Base-by-base conservation (phyloP, 2,113 vertebrate species). In the Psilopsiagon aymara region DNA sequence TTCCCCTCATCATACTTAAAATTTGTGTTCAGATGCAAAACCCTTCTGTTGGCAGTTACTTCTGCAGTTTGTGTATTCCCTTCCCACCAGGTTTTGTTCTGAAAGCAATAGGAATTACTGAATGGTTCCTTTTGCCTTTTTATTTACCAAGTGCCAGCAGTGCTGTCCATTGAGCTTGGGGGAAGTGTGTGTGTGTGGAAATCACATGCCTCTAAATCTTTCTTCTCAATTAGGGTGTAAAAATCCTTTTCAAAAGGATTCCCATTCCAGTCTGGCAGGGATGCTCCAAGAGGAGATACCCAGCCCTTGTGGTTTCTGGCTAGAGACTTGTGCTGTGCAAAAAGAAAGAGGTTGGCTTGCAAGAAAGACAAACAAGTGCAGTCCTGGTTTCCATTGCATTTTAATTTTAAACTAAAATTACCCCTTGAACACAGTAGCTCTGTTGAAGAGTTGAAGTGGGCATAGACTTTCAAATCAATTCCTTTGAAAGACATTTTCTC, bases 131-230 rank as follows among this genome's bases (percentile, higher is more conserved):
- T 91, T 91, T 92, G 86, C 91, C 49, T 78, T 87, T 83, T 94
- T 91, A 80, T 96, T 96, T 82, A 92, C 28, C 33, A 16, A 94
- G 94, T 87, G 95, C 92, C 95, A 96, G 73, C 92, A 92, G 86
- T 7, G 52, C 82, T 88, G 39, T 43, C 57, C 47, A 33, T 37
- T 66, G 82, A 93, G 77, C 88, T 70, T 76, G 55, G 21, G 73
- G 68, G 25, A 94, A 90, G 49, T 28, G 44, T 9, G 2, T 29
- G 35, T 59, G 57, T n/a, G 55, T 3, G 53, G 10, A 13, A 31
- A 85, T 95, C 90, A 89, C 92, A 85, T 92, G 95, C 77, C 77
- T 96, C 75, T 82, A 44, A 82, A 91, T 85, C 57, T 93, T 94
- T 92, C 73, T 91, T 84, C 92, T 92, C 51, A 74, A 94, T 97